Evolutionary conservation across 2,797 vertebrate species (phyloP), one percentile per base, ranked within the genome.

Genomic region (Spatula clypeata): DNA sequence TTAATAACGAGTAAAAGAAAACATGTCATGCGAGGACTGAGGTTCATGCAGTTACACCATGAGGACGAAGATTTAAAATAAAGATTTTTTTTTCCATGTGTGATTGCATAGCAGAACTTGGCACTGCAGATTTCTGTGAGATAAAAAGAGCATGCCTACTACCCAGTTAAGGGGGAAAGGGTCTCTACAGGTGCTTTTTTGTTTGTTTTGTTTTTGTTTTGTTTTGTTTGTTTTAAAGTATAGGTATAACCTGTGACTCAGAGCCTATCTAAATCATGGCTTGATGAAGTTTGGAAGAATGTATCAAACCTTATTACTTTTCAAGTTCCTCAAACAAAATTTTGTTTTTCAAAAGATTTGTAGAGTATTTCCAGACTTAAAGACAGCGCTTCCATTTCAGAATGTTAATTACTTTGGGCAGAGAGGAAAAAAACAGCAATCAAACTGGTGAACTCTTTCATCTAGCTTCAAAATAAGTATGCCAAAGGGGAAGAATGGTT

Each of bases 391-490:
- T 88, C 8, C 9, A 44, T 77, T 89, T 87, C 51, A 32, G 29
- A 74, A 86, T 71, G 47, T 51, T 40, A 75, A 82, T 13, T 60
- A 11, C 15, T 79, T 76, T 5, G 9, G 42, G 34, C 57, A 36
- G 32, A 26, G 57, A 36, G 23, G 11, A 4, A 36, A 57, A 58
- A n/a, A 16, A 17, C 13, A 58, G 6, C 16, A 31, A 31, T 31
- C 23, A 21, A 8, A 3, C 5, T 24, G 3, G 29, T 45, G 6
- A 66, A 54, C 62, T 83, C 13, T 74, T 87, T 79, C 9, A 54
- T 61, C 79, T 73, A 24, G 10, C 55, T 84, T 88, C 29, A 51
- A 73, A 92, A 84, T 42, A 29, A 80, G 13, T 77, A 54, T 31
- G 26, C 16, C 13, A 61, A 47, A 15, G 20, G n/a, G 11, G 9